Evolutionary conservation across 2,888 invertebrate genomes (phyloP).

Genomic region (Anagyrus pseudococci): DNA sequence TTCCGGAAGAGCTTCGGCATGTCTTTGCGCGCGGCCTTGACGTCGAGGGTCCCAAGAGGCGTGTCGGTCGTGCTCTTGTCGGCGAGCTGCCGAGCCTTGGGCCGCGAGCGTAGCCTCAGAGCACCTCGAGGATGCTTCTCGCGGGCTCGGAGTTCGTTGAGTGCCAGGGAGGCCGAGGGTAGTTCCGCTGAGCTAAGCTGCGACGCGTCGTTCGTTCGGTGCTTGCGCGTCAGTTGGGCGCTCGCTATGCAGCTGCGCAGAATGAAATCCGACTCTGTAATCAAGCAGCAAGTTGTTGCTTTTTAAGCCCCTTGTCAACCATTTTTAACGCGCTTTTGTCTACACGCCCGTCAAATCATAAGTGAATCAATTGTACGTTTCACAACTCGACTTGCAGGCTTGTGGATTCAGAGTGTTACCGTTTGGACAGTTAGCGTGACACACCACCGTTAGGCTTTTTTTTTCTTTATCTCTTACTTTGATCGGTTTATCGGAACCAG

Average conservation of each 20-base stretch:
- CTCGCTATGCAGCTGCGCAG: conserved; percentile 55
- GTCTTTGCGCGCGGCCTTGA: conserved; percentile 44
- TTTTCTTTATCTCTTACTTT: background rate
- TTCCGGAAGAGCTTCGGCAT: conserved; percentile 47
- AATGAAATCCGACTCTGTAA: conserved; percentile 52
- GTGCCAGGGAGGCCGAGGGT: conserved; percentile 26
- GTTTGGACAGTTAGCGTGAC: background rate
- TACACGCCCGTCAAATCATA: too few species aligned
- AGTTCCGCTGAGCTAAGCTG: conserved; percentile 34
- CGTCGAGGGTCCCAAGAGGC: conserved; percentile 50
- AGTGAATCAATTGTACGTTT: background rate
- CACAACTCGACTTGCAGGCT: background rate
- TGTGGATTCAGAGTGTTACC: background rate
- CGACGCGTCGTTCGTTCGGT: conserved; percentile 40
- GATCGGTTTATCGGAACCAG: background rate
- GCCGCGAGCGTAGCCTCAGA: conserved; percentile 22
- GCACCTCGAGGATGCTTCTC: conserved; percentile 36
- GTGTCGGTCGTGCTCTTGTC: conserved; percentile 44
- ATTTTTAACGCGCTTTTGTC: too few species aligned
- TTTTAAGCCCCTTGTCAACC: background rate
- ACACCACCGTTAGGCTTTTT: background rate
- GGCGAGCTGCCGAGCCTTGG: conserved; percentile 36
- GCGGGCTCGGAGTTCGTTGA: conserved; percentile 30
- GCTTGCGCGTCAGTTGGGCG: conserved; percentile 50
- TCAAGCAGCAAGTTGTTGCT: background rate